A percentile compares a stretch with the other conserved stretches of the same genome.
phyloP scores from a whole-genome alignment of 2,888 invertebrate species.

The Mythimna pallens region DNA sequence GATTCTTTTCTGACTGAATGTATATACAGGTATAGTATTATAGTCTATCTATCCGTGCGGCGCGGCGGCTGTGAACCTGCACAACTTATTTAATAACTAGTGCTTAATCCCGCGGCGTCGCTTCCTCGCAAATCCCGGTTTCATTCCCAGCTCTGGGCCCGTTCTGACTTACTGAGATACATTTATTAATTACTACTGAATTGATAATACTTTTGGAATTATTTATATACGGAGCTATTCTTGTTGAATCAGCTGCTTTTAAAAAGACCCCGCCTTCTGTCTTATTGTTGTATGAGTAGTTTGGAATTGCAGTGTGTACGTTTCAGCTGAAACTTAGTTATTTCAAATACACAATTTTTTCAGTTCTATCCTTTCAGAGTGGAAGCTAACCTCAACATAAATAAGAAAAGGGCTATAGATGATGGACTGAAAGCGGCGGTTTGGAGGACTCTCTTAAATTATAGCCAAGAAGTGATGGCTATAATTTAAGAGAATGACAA shows the following conservation, averaged over 20 bases:
- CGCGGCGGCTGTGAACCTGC: constrained; percentile 40
- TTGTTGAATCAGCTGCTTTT: constrained; percentile 18
- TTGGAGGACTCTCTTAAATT: not conserved
- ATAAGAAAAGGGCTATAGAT: not conserved
- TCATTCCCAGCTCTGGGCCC: constrained; percentile 46
- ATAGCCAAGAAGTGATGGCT: not conserved
- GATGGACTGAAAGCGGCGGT: not conserved
- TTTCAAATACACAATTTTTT: not conserved
- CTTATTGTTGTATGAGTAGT: not conserved
- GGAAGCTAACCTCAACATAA: not conserved
- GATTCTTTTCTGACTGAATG: no score
- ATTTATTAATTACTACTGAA: constrained; percentile 58
- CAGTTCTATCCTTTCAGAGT: not conserved
- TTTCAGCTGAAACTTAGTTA: not conserved
- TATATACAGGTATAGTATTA: not conserved
- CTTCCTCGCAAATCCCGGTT: constrained; percentile 60
- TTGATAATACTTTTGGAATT: constrained; percentile 49
- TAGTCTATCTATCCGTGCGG: constrained; percentile 14
- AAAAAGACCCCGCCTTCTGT: not conserved
- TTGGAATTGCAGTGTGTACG: not conserved
- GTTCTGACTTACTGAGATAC: constrained; percentile 45
- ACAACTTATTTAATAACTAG: constrained; percentile 75
- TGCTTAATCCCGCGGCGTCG: constrained; percentile 65
- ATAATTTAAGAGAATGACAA: no score
- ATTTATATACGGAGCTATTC: constrained; percentile 39